These are phyloP conservation scores for Montipora capricornis DNA, from an alignment of 64 coral and sea anemone genomes.

Conservation along the genomic window DNA sequence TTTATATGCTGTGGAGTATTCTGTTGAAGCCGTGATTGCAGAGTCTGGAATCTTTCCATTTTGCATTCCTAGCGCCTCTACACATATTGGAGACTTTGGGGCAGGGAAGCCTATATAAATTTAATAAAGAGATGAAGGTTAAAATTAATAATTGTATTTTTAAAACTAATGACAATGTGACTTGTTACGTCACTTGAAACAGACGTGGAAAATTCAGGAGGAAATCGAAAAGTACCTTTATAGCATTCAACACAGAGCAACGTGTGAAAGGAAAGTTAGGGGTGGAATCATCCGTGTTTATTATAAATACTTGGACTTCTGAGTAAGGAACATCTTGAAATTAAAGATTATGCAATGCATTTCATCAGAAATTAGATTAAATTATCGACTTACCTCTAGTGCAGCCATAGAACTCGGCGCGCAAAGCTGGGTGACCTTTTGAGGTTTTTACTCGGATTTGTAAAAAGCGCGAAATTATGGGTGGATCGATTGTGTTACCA, in stretches of 20 bases:
- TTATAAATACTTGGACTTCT: no score
- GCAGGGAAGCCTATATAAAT: not conserved
- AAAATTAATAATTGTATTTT: no score
- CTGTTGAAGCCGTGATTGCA: slow-evolving; percentile 7
- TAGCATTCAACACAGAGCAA: no score
- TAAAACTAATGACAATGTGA: no score
- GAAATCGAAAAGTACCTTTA: no score
- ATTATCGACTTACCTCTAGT: not conserved
- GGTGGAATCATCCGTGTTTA: no score
- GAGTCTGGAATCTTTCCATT: slow-evolving; percentile 29
- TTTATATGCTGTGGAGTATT: not conserved
- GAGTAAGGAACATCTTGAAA: no score
- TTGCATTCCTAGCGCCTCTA: slow-evolving; percentile 7
- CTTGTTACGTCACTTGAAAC: no score
- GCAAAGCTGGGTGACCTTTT: slow-evolving; percentile 5
- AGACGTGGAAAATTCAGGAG: no score
- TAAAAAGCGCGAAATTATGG: slow-evolving; percentile 21
- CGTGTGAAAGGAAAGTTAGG: no score
- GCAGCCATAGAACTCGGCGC: slow-evolving; percentile 33
- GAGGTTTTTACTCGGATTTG: slow-evolving; percentile 12
- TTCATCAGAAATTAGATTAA: no score
- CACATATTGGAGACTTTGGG: not conserved
- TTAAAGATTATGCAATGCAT: no score
- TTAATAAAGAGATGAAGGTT: not conserved
- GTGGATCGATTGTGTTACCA: slow-evolving; percentile 13